Base-by-base conservation (phyloP, 2,888 invertebrate species). In the Cerastoderma edule region DNA sequence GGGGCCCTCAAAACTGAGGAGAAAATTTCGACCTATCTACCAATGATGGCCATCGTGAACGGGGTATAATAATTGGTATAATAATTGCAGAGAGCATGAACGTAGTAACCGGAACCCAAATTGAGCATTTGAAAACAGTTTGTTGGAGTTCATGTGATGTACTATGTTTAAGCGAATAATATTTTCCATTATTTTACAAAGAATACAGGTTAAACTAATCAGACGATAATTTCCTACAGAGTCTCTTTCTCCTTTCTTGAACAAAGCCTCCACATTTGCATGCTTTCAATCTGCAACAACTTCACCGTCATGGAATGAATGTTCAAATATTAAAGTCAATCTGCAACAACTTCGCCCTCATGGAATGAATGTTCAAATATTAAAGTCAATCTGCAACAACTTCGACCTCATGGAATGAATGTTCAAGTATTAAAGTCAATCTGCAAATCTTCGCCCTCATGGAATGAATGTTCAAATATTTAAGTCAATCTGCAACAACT, bases 121-220 rank as follows among this genome's bases (percentile, higher is more conserved):
- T 32, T 72, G 71, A 19, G 60, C 28, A 28, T 54, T 27, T n/a
- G 63, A 60, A 46, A 75, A 48, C 22, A 75, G 53, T 28, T 72
- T 35, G 39, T 71, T 63, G 24, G 35, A 24, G 2, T 30, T 39
- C 74, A 74, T 54, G 27, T 68, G 63, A 16, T 65, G 44, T 27
- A 68, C 60, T 16, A 74, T 32, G 39, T 16, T 24, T 32, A 67
- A 67, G 27, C 60, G 56, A 1, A 68, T 24, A n/a, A 75, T 64
- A 27, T 54, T 69, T 35, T 71, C 71, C 63, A 75, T 53, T 5
- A 75, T 8, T 60, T 75, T 67, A 35, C 71, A 71, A 5, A 33
- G 57, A 22, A 70, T 56, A 33, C 56, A 74, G 6, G 74, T 74
- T 10, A 74, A 50, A 57, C 74, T 74, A 65, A n/a, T n/a, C n/a